Percentiles rank a stretch among this genome's conserved stretches.
phyloP scores from a whole-genome alignment of 2,797 vertebrate species.

The Oreortyx pictus region DNA sequence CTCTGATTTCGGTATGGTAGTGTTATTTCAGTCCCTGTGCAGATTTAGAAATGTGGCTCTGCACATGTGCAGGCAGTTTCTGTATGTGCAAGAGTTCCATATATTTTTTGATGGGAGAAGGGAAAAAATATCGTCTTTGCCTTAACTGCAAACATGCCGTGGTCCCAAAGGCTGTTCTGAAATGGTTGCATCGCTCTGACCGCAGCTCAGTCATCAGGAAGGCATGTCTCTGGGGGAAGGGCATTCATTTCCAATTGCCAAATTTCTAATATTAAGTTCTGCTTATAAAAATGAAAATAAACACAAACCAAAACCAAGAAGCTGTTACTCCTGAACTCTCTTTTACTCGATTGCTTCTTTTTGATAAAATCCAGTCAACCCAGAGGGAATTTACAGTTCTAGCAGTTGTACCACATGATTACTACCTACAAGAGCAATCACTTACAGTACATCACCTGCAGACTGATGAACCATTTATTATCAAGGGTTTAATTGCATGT shows the following conservation, averaged over 20 bases:
- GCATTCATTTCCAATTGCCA: constrained; percentile 22
- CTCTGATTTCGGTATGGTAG: neutral
- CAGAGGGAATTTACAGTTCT: constrained; percentile 76
- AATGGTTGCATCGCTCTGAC: constrained; percentile 2
- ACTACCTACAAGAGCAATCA: constrained; percentile 79
- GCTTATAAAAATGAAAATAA: constrained; percentile 20
- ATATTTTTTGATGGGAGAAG: neutral
- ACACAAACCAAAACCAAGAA: neutral
- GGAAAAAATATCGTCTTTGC: neutral
- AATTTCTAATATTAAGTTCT: constrained; percentile 64
- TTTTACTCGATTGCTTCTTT: constrained; percentile 46
- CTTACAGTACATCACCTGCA: constrained; percentile 60
- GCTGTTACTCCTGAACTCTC: neutral
- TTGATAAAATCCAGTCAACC: constrained; percentile 73
- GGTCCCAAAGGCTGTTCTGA: constrained; percentile 10
- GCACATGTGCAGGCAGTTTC: neutral
- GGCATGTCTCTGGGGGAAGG: neutral
- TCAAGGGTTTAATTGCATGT: constrained; percentile 78
- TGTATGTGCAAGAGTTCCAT: neutral
- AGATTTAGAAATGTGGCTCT: neutral
- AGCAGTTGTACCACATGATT: constrained; percentile 72
- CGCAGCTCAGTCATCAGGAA: neutral
- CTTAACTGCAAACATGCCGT: neutral
- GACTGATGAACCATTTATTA: constrained; percentile 80
- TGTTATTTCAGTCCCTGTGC: neutral